These are phyloP conservation scores for Anabacerthia variegaticeps DNA, from an alignment of 2,797 vertebrate genomes.

Conservation along the genomic window DNA sequence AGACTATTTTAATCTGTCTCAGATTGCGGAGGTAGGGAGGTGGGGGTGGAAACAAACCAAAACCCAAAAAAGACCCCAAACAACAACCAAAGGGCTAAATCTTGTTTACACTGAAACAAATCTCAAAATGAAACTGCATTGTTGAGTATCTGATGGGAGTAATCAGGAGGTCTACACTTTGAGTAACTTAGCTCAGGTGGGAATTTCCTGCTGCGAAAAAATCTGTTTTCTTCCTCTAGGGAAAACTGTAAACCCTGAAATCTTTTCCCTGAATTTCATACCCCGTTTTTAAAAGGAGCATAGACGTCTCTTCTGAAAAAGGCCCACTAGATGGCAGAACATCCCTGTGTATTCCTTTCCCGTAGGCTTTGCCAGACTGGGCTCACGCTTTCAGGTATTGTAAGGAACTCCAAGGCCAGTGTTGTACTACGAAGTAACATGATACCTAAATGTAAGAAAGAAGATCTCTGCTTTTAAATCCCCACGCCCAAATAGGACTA, in stretches of 20 bases:
- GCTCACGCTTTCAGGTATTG: neutral
- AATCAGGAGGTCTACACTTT: neutral
- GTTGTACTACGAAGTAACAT: neutral
- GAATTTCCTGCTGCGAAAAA: neutral
- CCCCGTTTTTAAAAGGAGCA: neutral
- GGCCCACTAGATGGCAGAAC: conserved; percentile 62
- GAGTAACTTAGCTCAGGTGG: neutral
- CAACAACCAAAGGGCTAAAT: neutral
- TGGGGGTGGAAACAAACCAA: neutral
- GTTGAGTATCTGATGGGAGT: neutral
- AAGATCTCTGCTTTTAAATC: neutral
- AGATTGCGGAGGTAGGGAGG: no score
- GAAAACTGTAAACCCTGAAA: neutral
- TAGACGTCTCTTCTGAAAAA: neutral
- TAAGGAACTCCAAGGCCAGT: neutral
- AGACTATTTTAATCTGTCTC: neutral
- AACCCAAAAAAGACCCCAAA: neutral
- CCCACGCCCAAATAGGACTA: neutral
- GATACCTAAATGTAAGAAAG: neutral
- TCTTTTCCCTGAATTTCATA: neutral
- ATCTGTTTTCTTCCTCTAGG: neutral
- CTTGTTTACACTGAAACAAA: neutral
- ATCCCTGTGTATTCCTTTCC: neutral
- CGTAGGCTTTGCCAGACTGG: neutral
- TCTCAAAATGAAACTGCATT: neutral